These are phyloP conservation scores for Tetramorium alpestre DNA, from an alignment of 1,140 invertebrate species.

Conservation along the genomic window DNA sequence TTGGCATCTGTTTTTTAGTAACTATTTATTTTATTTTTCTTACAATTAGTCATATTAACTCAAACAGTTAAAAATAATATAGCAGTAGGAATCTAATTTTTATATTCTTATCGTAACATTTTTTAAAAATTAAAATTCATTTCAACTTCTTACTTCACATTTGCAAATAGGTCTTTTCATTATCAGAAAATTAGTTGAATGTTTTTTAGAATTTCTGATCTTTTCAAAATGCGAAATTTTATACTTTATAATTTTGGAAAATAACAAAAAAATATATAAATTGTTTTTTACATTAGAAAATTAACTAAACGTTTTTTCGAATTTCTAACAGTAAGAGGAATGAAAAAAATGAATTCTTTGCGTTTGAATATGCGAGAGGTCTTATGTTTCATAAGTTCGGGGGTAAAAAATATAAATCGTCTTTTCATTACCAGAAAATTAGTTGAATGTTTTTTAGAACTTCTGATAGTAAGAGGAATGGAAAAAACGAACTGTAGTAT, in stretches of 20 bases:
- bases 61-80: background rate
- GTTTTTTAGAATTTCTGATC: background rate
- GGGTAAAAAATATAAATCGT: slow-evolving; percentile 6
- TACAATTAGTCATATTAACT: background rate
- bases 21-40: background rate
- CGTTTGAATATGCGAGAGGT: background rate
- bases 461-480: background rate
- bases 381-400: background rate
- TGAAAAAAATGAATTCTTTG: background rate
- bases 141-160: background rate
- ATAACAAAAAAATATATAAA: slow-evolving; percentile 20
- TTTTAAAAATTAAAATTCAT: background rate
- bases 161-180: background rate
- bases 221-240: background rate
- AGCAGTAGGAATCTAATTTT: background rate
- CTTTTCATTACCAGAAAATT: slow-evolving; percentile 26
- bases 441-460: slow-evolving; percentile 1
- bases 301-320: slow-evolving; percentile 5
- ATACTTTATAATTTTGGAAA: background rate
- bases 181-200: too few species aligned
- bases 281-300: slow-evolving; percentile 33
- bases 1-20: background rate
- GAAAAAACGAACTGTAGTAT: slow-evolving; percentile 27
- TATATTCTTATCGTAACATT: background rate
- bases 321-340: background rate